These are phyloP conservation scores for Haemorhous mexicanus DNA, from an alignment of 2,113 vertebrate genomes.

Conservation along the genomic window DNA sequence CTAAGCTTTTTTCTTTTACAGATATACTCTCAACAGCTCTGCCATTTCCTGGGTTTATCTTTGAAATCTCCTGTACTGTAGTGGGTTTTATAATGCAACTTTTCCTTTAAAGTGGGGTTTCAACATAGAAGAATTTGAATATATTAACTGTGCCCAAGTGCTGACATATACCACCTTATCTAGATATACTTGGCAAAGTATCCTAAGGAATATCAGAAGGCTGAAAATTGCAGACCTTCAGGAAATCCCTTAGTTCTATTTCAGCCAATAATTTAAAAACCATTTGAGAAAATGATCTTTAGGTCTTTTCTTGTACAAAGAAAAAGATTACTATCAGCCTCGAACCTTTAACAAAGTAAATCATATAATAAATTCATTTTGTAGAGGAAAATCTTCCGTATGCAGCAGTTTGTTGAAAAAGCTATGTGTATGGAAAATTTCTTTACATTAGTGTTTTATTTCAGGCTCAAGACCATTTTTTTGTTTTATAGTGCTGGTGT, in stretches of 20 bases:
- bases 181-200: background rate
- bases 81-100: background rate
- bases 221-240: background rate
- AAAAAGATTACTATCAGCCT: background rate
- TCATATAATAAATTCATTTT: background rate
- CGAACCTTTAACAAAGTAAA: background rate
- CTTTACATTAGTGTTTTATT: background rate
- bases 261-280: background rate
- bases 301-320: background rate
- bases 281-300: background rate
- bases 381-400: background rate
- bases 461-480: constrained; percentile 16
- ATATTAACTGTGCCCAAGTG: background rate
- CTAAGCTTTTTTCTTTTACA: background rate
- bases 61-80: background rate
- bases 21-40: background rate
- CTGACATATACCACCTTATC: background rate
- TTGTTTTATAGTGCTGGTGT: constrained; percentile 86
- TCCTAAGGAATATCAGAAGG: background rate
- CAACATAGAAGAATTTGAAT: background rate
- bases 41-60: background rate
- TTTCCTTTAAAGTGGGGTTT: background rate
- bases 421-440: background rate
- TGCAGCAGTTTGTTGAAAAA: background rate
- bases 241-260: background rate